Evolutionary conservation across 2,888 invertebrate species (phyloP).

Genomic region (Acrocyrtus sp.): DNA sequence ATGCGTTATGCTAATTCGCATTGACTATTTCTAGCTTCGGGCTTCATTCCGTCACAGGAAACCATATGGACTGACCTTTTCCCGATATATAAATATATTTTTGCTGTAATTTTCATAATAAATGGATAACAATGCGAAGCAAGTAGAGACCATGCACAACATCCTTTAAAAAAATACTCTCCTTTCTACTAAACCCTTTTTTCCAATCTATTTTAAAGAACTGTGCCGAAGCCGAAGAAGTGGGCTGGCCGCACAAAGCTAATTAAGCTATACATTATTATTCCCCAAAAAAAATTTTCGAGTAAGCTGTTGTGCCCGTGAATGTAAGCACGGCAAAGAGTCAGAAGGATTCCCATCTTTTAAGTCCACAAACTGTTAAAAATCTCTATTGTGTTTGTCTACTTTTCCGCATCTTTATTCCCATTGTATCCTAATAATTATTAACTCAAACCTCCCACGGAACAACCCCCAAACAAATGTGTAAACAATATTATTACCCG

Average conservation of each 20-base stretch:
- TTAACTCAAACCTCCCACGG: constrained; percentile 38
- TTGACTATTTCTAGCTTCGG: too few relatives aligned
- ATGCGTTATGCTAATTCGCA: too few relatives aligned
- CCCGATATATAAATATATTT: background rate
- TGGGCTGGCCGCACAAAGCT: constrained; percentile 7
- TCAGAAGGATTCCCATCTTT: background rate
- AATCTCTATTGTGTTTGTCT: background rate
- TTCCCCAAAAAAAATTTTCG: background rate
- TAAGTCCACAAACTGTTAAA: constrained; percentile 1
- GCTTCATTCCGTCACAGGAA: too few relatives aligned
- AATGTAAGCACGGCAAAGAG: constrained; percentile 7
- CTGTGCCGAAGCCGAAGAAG: background rate
- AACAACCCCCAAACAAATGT: constrained; percentile 28
- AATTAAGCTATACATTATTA: constrained; percentile 31
- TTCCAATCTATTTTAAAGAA: background rate
- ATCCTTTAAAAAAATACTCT: background rate
- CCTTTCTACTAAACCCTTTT: background rate
- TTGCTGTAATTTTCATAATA: background rate
- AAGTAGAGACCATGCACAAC: too few relatives aligned
- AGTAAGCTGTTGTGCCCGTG: background rate
- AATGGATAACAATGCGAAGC: too few relatives aligned
- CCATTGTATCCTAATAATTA: constrained; percentile 11
- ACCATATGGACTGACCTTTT: background rate
- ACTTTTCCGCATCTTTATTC: background rate
- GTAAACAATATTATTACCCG: constrained; percentile 39